Base-by-base conservation (phyloP, 1,140 invertebrate genomes). In the Protaetia brevitarsis region DNA sequence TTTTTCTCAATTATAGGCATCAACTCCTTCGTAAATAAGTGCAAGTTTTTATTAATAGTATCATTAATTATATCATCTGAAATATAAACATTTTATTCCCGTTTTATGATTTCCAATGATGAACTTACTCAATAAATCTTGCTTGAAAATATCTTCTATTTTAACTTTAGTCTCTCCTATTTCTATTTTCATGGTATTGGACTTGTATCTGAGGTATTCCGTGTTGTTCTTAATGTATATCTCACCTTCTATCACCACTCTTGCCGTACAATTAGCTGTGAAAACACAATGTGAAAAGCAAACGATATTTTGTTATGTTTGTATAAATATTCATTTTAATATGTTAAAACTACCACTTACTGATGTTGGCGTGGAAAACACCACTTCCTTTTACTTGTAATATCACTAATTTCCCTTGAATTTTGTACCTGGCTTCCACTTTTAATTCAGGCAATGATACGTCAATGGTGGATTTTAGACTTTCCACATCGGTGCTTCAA, bases 101-200 rank as follows among this genome's bases (percentile, higher is more conserved):
- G 3, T 34, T 34, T n/a, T 8, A 34, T 34, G 8, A 3, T 8
- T 5, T 59, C 11, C 13, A 4, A 13, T 27, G 41, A 31, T 27
- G 13, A 27, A 59, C 74, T 74, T 72, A 80, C 79, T 80, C 56
- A 86, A 69, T 4, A 79, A 71, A 69, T 82, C 82, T 62, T 88
- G 86, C 8, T 85, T 82, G 56, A 88, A 88, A 1, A 88, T 76
- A 76, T 89, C 88, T 0, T 86, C 82, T 0, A 90, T 72, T n/a
- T 76, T 73, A 7, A 89, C 70, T 1, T 70, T 74, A 31, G 87
- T 87, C 27, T 84, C 82, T 23, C 82, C 83, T 6, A 89, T 80
- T 26, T 77, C 76, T 51, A 89, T 79, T 68, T 84, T 84, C 4
- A 86, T 72, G 5, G 79, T 76, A 31, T 86, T 77, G 1, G 80